These are phyloP conservation scores for Atractosteus spatula DNA, from an alignment of 2,113 vertebrate species.

Conservation along the genomic window DNA sequence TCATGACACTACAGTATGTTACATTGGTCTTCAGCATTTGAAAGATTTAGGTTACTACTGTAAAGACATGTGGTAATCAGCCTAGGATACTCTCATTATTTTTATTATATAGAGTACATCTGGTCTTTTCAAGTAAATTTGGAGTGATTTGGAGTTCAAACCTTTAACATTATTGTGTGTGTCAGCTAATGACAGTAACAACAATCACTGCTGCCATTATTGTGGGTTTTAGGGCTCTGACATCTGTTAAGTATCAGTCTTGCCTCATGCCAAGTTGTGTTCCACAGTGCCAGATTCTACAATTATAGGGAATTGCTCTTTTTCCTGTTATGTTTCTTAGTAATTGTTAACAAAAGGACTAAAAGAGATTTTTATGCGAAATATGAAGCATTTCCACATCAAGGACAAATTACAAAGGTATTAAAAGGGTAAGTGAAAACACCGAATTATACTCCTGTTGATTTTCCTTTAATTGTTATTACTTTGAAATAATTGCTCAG, in stretches of 20 bases:
- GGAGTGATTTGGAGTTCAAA: conserved; percentile 53
- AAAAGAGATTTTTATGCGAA: background rate
- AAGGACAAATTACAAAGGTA: background rate
- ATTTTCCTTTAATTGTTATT: background rate
- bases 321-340: background rate
- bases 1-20: background rate
- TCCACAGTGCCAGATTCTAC: conserved; percentile 38
- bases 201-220: conserved; percentile 61
- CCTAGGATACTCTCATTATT: conserved; percentile 41
- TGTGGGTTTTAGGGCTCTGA: conserved; percentile 55
- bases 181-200: conserved; percentile 57
- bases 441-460: background rate
- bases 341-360: background rate
- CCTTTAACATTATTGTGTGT: conserved; percentile 51
- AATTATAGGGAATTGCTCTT: background rate
- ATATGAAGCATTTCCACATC: background rate
- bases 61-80: conserved; percentile 44
- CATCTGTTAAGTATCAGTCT: conserved; percentile 72
- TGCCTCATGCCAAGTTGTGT: conserved; percentile 54
- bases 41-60: background rate
- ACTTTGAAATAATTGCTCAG: too few relatives aligned
- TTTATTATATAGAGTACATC: conserved; percentile 55
- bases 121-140: conserved; percentile 55
- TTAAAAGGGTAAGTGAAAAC: background rate
- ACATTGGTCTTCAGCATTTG: background rate